Conservation (phyloP, 2,888 invertebrate species). For the Sepiola atlantica region DNA sequence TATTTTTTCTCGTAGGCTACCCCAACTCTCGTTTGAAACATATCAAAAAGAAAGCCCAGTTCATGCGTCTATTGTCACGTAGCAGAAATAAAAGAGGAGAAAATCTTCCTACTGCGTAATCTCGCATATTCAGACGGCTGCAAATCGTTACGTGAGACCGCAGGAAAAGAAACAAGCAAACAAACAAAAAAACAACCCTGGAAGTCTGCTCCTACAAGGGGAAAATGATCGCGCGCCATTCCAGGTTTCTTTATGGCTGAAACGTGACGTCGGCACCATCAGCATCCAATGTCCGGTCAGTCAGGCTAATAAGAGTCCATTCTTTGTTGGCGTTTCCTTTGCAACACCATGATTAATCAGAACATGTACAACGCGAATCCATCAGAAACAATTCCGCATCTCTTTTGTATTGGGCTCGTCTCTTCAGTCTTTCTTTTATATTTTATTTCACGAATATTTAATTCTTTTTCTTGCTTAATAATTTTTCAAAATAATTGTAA, state of each 20-base stretch:
- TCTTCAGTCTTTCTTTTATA: background rate
- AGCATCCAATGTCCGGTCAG: slow-evolving; percentile 7
- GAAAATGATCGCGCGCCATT: background rate
- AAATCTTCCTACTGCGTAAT: background rate
- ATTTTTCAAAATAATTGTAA: background rate
- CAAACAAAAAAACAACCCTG: too few species aligned
- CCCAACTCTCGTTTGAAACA: background rate
- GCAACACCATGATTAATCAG: background rate
- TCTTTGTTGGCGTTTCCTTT: background rate
- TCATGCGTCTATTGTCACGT: background rate
- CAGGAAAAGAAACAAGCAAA: background rate
- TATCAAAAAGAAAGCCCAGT: too few species aligned
- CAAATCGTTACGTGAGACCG: background rate
- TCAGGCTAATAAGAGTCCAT: slow-evolving; percentile 20
- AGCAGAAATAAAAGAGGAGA: background rate
- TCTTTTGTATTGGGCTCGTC: background rate
- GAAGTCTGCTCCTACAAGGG: background rate
- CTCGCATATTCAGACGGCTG: background rate
- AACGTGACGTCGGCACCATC: slow-evolving; percentile 18
- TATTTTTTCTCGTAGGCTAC: background rate
- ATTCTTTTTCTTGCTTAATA: background rate
- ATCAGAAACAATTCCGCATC: background rate
- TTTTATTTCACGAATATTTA: background rate
- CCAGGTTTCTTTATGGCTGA: background rate
- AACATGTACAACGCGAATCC: background rate